Evolutionary conservation across 1,140 invertebrate genomes (phyloP).

Genomic region (Druon quercuslanigerum): DNA sequence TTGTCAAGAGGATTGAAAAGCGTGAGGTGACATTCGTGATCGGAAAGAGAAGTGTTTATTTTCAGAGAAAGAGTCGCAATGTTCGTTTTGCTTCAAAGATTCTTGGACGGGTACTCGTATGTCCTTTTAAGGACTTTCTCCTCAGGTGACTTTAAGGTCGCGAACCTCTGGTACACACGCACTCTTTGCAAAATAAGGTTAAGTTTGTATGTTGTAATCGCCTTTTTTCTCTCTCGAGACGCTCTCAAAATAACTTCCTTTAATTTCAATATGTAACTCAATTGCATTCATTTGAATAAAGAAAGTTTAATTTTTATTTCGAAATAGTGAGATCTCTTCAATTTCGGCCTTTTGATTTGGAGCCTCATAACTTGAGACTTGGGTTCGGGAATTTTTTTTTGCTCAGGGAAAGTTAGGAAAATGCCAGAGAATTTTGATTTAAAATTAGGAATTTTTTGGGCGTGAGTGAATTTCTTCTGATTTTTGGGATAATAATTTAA

Average conservation of each 20-base stretch:
- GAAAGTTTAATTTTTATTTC: no score
- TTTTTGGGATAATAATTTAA: no score
- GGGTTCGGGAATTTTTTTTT: no score
- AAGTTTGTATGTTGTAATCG: constrained; percentile 12
- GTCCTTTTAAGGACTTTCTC: constrained; percentile 51
- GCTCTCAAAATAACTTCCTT: background rate
- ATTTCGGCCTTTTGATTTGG: no score
- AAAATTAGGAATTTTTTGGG: no score
- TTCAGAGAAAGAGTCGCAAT: constrained; percentile 38
- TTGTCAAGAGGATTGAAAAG: constrained; percentile 35
- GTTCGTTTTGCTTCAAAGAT: constrained; percentile 42
- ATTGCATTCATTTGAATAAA: no score
- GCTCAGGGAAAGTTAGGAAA: no score
- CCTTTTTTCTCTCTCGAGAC: constrained; percentile 24
- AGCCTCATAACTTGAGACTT: no score
- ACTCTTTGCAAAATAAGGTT: constrained; percentile 36
- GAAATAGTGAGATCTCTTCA: no score
- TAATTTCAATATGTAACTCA: background rate
- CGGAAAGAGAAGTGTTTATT: constrained; percentile 44
- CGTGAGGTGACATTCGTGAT: constrained; percentile 37
- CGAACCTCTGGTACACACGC: constrained; percentile 19
- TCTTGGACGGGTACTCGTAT: constrained; percentile 36
- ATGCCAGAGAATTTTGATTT: no score
- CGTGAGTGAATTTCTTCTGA: no score
- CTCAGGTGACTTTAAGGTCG: constrained; percentile 44